A percentile compares a stretch with the other conserved stretches of the same genome.
Conservation (phyloP, 2,888 invertebrate genomes). For the Agonopterix alstromeriana region DNA sequence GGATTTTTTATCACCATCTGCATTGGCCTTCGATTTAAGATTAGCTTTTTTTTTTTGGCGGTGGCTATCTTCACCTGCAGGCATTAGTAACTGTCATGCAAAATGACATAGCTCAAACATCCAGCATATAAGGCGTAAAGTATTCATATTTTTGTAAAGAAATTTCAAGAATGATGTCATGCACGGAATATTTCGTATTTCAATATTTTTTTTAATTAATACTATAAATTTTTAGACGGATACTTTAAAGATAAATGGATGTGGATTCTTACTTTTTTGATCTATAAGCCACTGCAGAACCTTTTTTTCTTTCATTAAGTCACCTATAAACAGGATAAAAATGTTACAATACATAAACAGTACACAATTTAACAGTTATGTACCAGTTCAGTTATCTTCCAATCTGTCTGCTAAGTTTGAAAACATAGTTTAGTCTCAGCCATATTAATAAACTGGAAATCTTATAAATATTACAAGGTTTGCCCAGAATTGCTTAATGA, state of each 20-base stretch:
- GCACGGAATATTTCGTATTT: constrained; percentile 57
- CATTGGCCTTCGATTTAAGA: constrained; percentile 69
- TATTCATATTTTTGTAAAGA: constrained; percentile 32
- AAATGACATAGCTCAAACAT: constrained; percentile 76
- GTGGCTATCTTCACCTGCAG: constrained; percentile 77
- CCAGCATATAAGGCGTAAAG: constrained; percentile 68
- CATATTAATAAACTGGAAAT: too few species aligned
- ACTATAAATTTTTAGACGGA: constrained; percentile 23
- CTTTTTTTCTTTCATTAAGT: constrained; percentile 95
- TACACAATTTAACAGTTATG: too few species aligned
- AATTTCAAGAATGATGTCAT: constrained; percentile 71
- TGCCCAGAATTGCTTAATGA: too few species aligned
- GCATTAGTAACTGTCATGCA: constrained; percentile 79
- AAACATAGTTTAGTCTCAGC: too few species aligned
- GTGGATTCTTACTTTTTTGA: constrained; percentile 95
- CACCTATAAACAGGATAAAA: constrained; percentile 83
- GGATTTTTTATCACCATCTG: constrained; percentile 64
- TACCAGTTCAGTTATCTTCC: too few species aligned
- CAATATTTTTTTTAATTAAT: constrained; percentile 32
- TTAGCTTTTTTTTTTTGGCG: constrained; percentile 64
- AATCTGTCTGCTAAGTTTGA: too few species aligned
- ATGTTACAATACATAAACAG: not conserved
- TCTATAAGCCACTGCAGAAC: constrained; percentile 97
- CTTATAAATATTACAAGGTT: too few species aligned
- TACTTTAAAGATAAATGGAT: constrained; percentile 61